Base-by-base conservation (phyloP, 2,113 vertebrate genomes). In the Echinops telfairi region DNA sequence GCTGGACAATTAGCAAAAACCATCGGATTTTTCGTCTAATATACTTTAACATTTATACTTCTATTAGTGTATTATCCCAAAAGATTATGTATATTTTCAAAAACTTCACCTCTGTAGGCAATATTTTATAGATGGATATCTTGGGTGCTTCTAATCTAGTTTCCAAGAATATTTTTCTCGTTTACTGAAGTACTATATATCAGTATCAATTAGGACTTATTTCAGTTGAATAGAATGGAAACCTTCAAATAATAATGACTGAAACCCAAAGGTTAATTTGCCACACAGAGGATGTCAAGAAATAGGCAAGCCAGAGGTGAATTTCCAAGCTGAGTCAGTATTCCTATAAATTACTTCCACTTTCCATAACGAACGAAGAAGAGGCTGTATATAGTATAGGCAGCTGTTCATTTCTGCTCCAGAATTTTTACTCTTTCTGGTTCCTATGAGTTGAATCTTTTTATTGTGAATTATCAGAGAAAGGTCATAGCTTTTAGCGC, bases 1-100 rank as follows among this genome's bases (percentile, higher is more conserved):
- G 79, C 92, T 95, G 15, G 82, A 53, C 92, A 95, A 95, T 81
- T 76, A 81, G 70, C 38, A 89, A 73, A 88, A 95, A 87, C 22
- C 70, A 73, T 80, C n/a, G 20, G 57, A 40, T 92, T 90, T 58
- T 95, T 86, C 94, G 83, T 57, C n/a, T 87, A 92, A 94, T 60
- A 94, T 95, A 91, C 6, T 58, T 70, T 57, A 76, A 89, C 78
- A 88, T 85, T 73, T 40, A 43, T 73, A 68, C 20, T 88, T 90
- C n/a, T 88, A 88, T 53, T 53, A 95, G 86, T 84, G 68, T 77
- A 43, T 92, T 92, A 62, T 15, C 71, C 20, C 6, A n/a, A 71
- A 90, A 58, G 75, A 33, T 57, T 70, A 53, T n/a, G 1, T 64
- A 19, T 58, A 3, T 70, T 68, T 83, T 87, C 79, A 68, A 81